Evolutionary conservation across 1,140 invertebrate species (phyloP).

Genomic region (Pseudomyrmex gracilis): DNA sequence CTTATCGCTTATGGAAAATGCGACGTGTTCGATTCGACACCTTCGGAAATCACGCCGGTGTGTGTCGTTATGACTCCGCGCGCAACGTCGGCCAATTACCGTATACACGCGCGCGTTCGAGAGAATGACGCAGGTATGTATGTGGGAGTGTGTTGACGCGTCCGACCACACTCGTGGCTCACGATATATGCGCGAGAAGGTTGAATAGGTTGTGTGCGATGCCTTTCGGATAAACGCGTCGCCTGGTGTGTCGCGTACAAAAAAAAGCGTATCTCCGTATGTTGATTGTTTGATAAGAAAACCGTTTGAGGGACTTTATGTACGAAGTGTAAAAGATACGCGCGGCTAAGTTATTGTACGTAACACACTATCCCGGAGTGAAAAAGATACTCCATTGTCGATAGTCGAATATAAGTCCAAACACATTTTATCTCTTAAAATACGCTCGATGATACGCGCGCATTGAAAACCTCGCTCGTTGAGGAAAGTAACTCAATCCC

Average conservation of each 20-base stretch:
- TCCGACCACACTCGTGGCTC: constrained; percentile 22
- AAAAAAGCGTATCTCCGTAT: constrained; percentile 22
- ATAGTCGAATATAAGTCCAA: not conserved
- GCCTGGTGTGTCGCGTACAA: not conserved
- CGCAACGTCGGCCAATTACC: constrained; percentile 49
- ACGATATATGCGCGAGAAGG: not conserved
- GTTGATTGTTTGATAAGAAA: constrained; percentile 16
- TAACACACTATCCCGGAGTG: not conserved
- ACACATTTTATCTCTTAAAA: not conserved
- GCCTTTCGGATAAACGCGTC: constrained; percentile 41
- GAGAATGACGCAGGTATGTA: constrained; percentile 44
- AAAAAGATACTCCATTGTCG: not conserved
- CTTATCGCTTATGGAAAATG: constrained; percentile 66
- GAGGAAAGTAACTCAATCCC: too few relatives aligned
- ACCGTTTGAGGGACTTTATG: constrained; percentile 14
- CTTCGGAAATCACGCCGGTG: constrained; percentile 12
- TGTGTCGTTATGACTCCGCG: constrained; percentile 44
- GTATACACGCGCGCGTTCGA: not conserved
- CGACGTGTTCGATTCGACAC: constrained; percentile 55
- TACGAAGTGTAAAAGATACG: too few relatives aligned
- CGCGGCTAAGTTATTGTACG: not conserved
- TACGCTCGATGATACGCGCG: not conserved
- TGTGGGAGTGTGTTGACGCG: constrained; percentile 43
- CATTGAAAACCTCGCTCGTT: too few relatives aligned
- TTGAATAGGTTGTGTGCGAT: constrained; percentile 22